These are phyloP conservation scores for Cyprinodon tularosa DNA, from an alignment of 2,113 vertebrate genomes.

Conservation along the genomic window DNA sequence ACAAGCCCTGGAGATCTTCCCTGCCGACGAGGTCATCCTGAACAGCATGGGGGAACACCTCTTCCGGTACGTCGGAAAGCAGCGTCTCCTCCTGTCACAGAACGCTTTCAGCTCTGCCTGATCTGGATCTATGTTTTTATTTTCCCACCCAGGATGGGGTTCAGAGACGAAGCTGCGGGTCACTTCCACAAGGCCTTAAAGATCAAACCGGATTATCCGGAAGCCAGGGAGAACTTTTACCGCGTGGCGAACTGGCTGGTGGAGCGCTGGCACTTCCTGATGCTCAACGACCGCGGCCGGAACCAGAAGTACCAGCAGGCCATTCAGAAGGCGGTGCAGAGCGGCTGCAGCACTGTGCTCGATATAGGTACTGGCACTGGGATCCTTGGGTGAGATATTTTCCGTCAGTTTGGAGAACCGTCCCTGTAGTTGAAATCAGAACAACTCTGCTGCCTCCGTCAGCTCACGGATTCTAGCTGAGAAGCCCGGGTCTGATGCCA, in stretches of 20 bases:
- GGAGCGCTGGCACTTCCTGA: slow-evolving; percentile 98
- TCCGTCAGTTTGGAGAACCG: slow-evolving; percentile 13
- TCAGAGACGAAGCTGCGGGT: slow-evolving; percentile 94
- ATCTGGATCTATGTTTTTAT: background rate
- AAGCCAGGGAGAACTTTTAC: slow-evolving; percentile 97
- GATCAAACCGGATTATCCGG: slow-evolving; percentile 88
- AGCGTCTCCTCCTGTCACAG: background rate
- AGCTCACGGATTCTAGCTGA: background rate
- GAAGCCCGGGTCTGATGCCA: slow-evolving; percentile 11
- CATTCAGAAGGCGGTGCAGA: slow-evolving; percentile 86
- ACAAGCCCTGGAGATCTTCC: slow-evolving; percentile 93
- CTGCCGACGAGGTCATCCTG: slow-evolving; percentile 92
- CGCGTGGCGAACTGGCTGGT: slow-evolving; percentile 97
- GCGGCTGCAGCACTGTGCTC: slow-evolving; percentile 87
- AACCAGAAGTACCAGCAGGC: slow-evolving; percentile 91
- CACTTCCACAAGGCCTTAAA: slow-evolving; percentile 97
- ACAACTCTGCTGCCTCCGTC: background rate
- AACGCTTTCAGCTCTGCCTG: background rate
- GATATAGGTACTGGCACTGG: slow-evolving; percentile 98
- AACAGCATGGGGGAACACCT: slow-evolving; percentile 98
- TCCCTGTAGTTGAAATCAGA: background rate
- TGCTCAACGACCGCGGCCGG: slow-evolving; percentile 93
- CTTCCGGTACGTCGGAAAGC: slow-evolving; percentile 86
- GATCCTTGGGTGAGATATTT: slow-evolving; percentile 88
- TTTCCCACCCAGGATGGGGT: slow-evolving; percentile 87